Evolutionary conservation across 2,888 invertebrate genomes (phyloP).

Genomic region (Drosophila rubida): DNA sequence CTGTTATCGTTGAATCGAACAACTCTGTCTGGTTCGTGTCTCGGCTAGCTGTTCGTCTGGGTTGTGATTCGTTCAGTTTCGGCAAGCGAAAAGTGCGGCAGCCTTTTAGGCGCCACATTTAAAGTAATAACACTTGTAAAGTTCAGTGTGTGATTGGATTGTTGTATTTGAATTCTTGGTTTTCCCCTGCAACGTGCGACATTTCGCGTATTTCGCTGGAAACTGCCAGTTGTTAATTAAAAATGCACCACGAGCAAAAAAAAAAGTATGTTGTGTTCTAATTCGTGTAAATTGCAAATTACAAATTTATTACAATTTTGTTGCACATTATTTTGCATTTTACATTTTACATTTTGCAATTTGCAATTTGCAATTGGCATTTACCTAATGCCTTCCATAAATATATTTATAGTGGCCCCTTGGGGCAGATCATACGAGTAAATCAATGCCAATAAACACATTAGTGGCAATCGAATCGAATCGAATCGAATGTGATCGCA

Average conservation of each 20-base stretch:
- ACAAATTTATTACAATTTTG: slow-evolving; percentile 34
- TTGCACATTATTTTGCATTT: slow-evolving; percentile 34
- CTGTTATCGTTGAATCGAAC: neutral
- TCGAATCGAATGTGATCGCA: neutral
- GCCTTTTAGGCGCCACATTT: neutral
- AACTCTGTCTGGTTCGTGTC: neutral
- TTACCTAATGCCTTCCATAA: slow-evolving; percentile 76
- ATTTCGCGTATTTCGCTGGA: slow-evolving; percentile 5
- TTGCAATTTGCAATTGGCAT: slow-evolving; percentile 48
- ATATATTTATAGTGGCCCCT: slow-evolving; percentile 44
- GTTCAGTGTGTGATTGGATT: neutral
- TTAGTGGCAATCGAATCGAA: slow-evolving; percentile 46
- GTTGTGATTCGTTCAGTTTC: neutral
- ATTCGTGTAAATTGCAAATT: slow-evolving; percentile 71
- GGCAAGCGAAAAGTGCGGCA: neutral
- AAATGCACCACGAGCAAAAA: neutral
- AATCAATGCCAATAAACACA: slow-evolving; percentile 68
- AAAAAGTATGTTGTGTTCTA: slow-evolving; percentile 52
- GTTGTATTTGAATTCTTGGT: neutral
- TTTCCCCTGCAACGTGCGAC: neutral
- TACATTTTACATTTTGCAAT: neutral
- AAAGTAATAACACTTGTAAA: neutral
- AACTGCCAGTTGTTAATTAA: slow-evolving; percentile 7
- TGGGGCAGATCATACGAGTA: slow-evolving; percentile 28
- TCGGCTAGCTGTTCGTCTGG: neutral